Base-by-base conservation (phyloP, 2,113 vertebrate genomes). In the Hylia prasina region DNA sequence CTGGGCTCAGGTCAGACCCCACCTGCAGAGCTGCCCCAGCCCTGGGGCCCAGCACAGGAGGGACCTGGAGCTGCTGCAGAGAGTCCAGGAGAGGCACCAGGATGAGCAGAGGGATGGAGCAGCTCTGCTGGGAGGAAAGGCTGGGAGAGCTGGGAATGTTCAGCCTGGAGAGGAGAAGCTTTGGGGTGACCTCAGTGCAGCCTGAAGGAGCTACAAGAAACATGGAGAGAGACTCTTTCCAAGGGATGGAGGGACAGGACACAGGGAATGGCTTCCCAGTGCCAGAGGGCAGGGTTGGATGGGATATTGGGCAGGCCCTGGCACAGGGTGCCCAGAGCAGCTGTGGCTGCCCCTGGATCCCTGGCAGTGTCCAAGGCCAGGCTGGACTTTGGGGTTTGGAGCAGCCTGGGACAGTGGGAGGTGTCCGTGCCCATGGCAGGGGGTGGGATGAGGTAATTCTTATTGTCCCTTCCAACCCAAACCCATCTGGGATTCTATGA, bases 391-490 rank as follows among this genome's bases (percentile, higher is more conserved):
- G 19, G 44, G 15, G 31, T 31, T 82, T 24, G 65, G 57, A 45
- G 28, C 69, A 33, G 1, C 33, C 57, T 84, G 69, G 69, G 57
- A 54, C 0, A 8, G 58, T 28, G 58, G 69, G 0, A 84, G 28
- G 19, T 35, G 35, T 30, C 35, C 37, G 44, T 70, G 44, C 15
- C 44, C 44, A 35, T 28, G 54, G 35, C 19, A 40, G 57, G 14
- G 14, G 7, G 27, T 72, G 27, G 27, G 0, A 15, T 31, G 0
- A 37, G 7, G 9, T n/a, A n/a, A n/a, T n/a, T n/a, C n/a, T n/a
- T n/a, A n/a, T n/a, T n/a, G n/a, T 44, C 27, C 21, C 14, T 37
- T 44, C 33, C 27, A 0, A 23, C 54, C 19, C 28, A 45, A 20
- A 47, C 10, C 47, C 13, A 0, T 2, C n/a, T n/a, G 24, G n/a